Base-by-base conservation (phyloP, 2,797 vertebrate species). In the Gadopsis marmoratus region DNA sequence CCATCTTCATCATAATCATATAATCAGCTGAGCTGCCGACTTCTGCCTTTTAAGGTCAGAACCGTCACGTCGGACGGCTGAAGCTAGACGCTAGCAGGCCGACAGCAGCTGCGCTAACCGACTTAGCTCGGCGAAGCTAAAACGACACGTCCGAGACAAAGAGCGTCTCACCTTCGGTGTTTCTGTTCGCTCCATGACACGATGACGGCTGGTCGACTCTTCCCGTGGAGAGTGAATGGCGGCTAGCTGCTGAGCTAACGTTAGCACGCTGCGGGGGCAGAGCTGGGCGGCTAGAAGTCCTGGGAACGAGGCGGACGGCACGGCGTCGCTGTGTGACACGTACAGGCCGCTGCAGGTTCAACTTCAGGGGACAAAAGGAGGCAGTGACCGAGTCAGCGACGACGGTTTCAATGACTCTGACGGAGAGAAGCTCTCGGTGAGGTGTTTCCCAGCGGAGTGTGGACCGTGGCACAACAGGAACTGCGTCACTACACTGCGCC, bases 181-280 rank as follows among this genome's bases (percentile, higher is more conserved):
- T 74, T 85, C 74, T 33, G 87, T 55, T 70, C 86, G 95, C 86
- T 95, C 94, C 95, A 96, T 96, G 58, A 5, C 53, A 10, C 3
- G 2, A 21, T 11, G 0, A 4, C 19, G 23, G 53, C 41, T 16
- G 10, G 11, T 71, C 26, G 75, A 41, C 3, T 37, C 9, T 69
- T 41, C 41, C 26, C 39, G 31, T n/a, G 35, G 2, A 2, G 17
- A 53, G 4, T 23, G 82, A 84, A 83, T 78, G 67, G 1, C 16
- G 53, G 71, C 73, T 87, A 89, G 70, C 81, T 0, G 67, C 26
- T 37, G 73, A 65, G 88, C 85, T 89, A 89, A 90, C 41, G 84
- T 79, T 67, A 86, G 82, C 71, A 23, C 43, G 55, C 5, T 17
- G 2, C 14, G 14, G 7, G 2, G 35, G 48, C 62, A 63, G 79